Evolutionary conservation across 2,888 invertebrate species (phyloP), one percentile per base, ranked within the genome.

Genomic region (Seladonia tumulorum): DNA sequence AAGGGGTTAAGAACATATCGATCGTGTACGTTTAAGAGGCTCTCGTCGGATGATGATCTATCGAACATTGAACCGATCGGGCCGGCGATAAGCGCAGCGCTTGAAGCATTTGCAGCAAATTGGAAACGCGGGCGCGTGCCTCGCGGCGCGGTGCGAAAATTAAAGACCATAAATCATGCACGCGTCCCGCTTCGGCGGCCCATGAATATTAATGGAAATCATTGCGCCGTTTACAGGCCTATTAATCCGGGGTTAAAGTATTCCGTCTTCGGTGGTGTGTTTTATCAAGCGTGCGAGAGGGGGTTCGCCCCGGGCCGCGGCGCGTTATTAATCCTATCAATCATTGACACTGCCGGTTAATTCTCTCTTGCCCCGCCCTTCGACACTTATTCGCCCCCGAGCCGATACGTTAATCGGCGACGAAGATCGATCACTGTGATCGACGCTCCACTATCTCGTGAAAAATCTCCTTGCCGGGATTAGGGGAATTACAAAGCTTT

Each of bases 151-250:
- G 76, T 73, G 88, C 82, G 88, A 89, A 92, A 92, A 93, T 93
- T 92, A 92, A 92, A 92, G 86, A 81, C 87, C 89, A 92, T 93
- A 92, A 93, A 93, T 93, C 92, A 93, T 89, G 68, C 79, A 82
- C 85, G 90, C 89, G 92, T 90, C 89, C 89, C 90, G 89, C 90
- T 91, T 91, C 92, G 92, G 89, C 89, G 85, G 89, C 45, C 87
- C 89, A 94, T 95, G 94, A 95, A 94, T 95, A 94, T 94, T 94
- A 94, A 95, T 94, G 93, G 92, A 76, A 94, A 94, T 94, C 94
- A 94, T 94, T 93, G 93, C 92, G 89, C 90, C 93, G 92, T 94
- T 94, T 93, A 94, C 93, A 93, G 93, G 91, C 92, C 94, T 94
- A 94, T 94, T 94, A 94, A 94, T 94, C 93, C 94, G 88, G 87